Conservation (phyloP, 2,113 vertebrate genomes). For the Phycodurus eques region DNA sequence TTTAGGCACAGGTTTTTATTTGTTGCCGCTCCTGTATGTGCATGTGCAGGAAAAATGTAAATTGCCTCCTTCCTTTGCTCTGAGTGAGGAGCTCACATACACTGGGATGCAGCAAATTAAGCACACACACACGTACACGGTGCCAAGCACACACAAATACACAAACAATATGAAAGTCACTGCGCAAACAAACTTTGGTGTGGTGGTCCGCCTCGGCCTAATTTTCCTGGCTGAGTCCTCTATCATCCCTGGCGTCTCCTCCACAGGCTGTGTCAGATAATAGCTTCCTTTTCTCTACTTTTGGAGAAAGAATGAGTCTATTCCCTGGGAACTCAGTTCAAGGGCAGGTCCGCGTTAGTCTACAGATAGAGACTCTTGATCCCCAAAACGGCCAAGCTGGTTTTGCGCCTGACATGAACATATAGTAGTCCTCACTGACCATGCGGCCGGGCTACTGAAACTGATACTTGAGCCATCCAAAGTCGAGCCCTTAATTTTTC, state of each 20-base stretch:
- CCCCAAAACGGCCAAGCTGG: conserved; percentile 51
- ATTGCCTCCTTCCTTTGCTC: conserved; percentile 72
- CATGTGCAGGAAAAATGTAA: conserved; percentile 74
- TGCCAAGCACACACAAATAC: conserved; percentile 33
- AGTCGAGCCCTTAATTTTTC: conserved; percentile 15
- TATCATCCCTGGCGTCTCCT: conserved; percentile 56
- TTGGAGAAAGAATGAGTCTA: conserved; percentile 72
- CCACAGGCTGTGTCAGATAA: conserved; percentile 64
- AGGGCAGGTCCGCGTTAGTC: conserved; percentile 71
- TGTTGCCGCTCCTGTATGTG: conserved; percentile 71
- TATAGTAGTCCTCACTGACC: conserved; percentile 47
- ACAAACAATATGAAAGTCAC: conserved; percentile 71
- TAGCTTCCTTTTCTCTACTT: conserved; percentile 65
- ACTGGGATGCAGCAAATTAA: conserved; percentile 59
- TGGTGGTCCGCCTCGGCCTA: conserved; percentile 57
- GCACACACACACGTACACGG: conserved; percentile 13
- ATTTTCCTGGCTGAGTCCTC: conserved; percentile 60
- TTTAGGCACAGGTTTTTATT: conserved; percentile 74
- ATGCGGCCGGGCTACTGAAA: conserved; percentile 40
- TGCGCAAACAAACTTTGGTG: conserved; percentile 68
- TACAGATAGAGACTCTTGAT: conserved; percentile 61
- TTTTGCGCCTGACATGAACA: conserved; percentile 40
- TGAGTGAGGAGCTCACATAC: conserved; percentile 63
- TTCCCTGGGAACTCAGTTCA: conserved; percentile 74
- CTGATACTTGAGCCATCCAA: conserved; percentile 44